A percentile compares a stretch with the other conserved stretches of the same genome.
These are phyloP conservation scores for Willisornis vidua DNA, from an alignment of 2,113 vertebrate species.

Conservation along the genomic window DNA sequence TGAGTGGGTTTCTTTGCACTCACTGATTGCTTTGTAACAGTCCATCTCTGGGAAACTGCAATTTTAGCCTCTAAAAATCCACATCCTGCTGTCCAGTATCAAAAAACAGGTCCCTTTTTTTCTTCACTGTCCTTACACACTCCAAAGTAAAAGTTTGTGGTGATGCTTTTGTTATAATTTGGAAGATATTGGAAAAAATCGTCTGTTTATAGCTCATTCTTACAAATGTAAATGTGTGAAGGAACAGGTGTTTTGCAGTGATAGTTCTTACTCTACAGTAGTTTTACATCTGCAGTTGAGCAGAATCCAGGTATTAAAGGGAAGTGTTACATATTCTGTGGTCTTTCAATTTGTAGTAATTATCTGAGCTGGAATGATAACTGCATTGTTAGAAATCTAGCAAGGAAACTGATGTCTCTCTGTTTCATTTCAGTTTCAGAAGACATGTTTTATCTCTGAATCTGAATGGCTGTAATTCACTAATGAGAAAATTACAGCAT, in stretches of 20 bases:
- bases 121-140: background rate
- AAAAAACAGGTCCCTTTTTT: background rate
- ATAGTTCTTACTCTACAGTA: background rate
- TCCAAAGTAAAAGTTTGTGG: background rate
- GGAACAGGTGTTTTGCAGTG: background rate
- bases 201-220: background rate
- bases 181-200: background rate
- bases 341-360: background rate
- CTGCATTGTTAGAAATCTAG: background rate
- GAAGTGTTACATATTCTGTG: background rate
- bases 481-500: slow-evolving; percentile 96
- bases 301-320: background rate
- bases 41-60: background rate
- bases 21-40: background rate
- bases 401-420: background rate
- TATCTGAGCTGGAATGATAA: background rate
- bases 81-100: background rate
- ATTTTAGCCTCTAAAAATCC: background rate
- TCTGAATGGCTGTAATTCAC: slow-evolving; percentile 86
- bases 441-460: slow-evolving; percentile 91
- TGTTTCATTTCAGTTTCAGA: slow-evolving; percentile 84
- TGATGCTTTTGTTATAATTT: background rate
- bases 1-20: background rate
- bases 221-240: background rate
- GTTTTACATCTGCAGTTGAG: background rate